Conservation (phyloP, 2,888 invertebrate genomes). For the Microctonus brassicae region DNA sequence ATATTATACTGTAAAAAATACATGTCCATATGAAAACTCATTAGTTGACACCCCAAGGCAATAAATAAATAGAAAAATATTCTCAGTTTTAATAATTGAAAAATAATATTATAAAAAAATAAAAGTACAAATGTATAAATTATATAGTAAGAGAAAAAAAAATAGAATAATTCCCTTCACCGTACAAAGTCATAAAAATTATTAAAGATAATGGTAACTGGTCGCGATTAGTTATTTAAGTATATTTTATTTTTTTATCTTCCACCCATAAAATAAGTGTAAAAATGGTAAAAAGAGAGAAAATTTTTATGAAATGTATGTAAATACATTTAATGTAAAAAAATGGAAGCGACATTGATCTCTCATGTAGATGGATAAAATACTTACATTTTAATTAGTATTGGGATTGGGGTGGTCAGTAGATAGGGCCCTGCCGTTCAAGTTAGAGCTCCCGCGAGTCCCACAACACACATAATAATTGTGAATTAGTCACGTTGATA, state of each 20-base stretch:
- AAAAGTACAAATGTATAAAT: neutral
- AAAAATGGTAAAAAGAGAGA: neutral
- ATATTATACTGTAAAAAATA: neutral
- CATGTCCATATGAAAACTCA: neutral
- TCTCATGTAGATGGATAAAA: conserved; percentile 64
- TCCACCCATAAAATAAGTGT: conserved; percentile 1
- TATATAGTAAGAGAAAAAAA: neutral
- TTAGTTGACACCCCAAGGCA: neutral
- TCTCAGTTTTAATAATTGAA: too few species aligned
- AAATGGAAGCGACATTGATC: conserved; percentile 61
- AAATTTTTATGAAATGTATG: neutral
- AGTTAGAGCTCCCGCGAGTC: conserved; percentile 68
- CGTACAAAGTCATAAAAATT: neutral
- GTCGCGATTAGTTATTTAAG: conserved; percentile 6
- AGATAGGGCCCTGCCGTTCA: conserved; percentile 67
- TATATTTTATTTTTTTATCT: neutral
- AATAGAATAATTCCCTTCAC: neutral
- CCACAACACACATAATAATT: conserved; percentile 69
- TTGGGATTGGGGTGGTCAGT: conserved; percentile 68
- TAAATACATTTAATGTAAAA: conserved; percentile 22
- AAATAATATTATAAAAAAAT: neutral
- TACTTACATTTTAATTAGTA: conserved; percentile 69
- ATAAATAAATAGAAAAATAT: conserved; percentile 6
- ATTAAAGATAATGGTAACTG: neutral
- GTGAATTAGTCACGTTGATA: conserved; percentile 68